These are phyloP conservation scores for Eleginops maclovinus DNA, from an alignment of 2,113 vertebrate genomes.

Conservation along the genomic window DNA sequence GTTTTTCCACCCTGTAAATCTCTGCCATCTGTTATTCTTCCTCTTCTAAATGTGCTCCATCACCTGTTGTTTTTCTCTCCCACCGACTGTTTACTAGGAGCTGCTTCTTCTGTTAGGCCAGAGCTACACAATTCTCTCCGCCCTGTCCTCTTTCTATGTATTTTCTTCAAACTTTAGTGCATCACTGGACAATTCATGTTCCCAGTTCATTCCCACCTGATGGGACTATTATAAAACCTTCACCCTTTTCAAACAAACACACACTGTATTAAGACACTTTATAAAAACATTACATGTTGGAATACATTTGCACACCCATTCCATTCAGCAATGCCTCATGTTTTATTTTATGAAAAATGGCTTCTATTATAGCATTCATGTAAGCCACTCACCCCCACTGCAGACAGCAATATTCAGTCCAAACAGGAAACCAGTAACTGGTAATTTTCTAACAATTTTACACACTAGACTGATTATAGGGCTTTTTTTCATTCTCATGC, in stretches of 20 bases:
- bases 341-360: slow-evolving; percentile 42
- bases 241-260: slow-evolving; percentile 13
- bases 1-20: slow-evolving; percentile 36
- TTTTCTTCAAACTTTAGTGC: background rate
- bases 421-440: slow-evolving; percentile 20
- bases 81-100: slow-evolving; percentile 3
- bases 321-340: slow-evolving; percentile 28
- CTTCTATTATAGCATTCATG: slow-evolving; percentile 31
- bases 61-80: slow-evolving; percentile 46
- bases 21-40: slow-evolving; percentile 33
- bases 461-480: slow-evolving; percentile 16
- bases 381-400: slow-evolving; percentile 15
- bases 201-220: background rate
- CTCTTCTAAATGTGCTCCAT: slow-evolving; percentile 28
- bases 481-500: background rate
- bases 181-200: slow-evolving; percentile 19
- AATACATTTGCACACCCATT: slow-evolving; percentile 18
- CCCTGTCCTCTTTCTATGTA: background rate
- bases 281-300: background rate
- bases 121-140: slow-evolving; percentile 2
- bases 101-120: slow-evolving; percentile 1
- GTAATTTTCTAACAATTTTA: slow-evolving; percentile 19
- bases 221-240: slow-evolving; percentile 7
- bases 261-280: too few species aligned
- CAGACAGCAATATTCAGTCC: slow-evolving; percentile 7